Percentiles rank a stretch among this genome's conserved stretches.
phyloP scores from a whole-genome alignment of 23 tunicate genomes.

The Ciona savignyi region DNA sequence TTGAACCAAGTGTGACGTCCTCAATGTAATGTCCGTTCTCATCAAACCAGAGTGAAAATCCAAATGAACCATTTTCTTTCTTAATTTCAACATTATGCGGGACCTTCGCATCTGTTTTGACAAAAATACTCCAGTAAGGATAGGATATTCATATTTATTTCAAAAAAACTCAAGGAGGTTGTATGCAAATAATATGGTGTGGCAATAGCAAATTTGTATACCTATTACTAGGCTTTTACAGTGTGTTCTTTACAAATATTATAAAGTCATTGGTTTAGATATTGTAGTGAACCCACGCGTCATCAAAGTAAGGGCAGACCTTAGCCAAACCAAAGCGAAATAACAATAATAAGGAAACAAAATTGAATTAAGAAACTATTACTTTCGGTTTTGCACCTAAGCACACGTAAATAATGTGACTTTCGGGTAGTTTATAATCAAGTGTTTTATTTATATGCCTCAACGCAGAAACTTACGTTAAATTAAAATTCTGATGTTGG shows the following conservation, averaged over 20 bases:
- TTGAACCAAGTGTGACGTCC: slow-evolving; percentile 94
- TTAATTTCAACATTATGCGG: slow-evolving; percentile 72
- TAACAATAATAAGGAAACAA: too few relatives aligned
- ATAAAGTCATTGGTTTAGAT: too few relatives aligned
- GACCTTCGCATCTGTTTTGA: slow-evolving; percentile 5
- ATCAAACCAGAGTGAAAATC: slow-evolving; percentile 95
- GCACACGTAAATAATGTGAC: too few relatives aligned
- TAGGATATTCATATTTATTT: neutral
- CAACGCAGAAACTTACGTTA: too few relatives aligned
- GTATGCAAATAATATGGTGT: neutral
- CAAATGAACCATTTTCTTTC: slow-evolving; percentile 62
- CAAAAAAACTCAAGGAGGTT: neutral
- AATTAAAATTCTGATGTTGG: too few relatives aligned
- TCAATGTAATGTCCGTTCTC: slow-evolving; percentile 93
- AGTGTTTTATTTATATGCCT: too few relatives aligned
- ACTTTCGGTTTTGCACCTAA: too few relatives aligned
- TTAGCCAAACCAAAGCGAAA: too few relatives aligned
- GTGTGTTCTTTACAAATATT: neutral
- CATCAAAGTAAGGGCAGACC: too few relatives aligned
- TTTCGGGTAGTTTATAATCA: too few relatives aligned
- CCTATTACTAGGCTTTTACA: neutral
- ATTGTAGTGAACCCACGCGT: too few relatives aligned
- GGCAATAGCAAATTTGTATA: neutral
- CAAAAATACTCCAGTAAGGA: neutral
- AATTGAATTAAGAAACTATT: too few relatives aligned